These are phyloP conservation scores for Zaprionus nigranus DNA, from an alignment of 1,140 invertebrate genomes.

Conservation along the genomic window DNA sequence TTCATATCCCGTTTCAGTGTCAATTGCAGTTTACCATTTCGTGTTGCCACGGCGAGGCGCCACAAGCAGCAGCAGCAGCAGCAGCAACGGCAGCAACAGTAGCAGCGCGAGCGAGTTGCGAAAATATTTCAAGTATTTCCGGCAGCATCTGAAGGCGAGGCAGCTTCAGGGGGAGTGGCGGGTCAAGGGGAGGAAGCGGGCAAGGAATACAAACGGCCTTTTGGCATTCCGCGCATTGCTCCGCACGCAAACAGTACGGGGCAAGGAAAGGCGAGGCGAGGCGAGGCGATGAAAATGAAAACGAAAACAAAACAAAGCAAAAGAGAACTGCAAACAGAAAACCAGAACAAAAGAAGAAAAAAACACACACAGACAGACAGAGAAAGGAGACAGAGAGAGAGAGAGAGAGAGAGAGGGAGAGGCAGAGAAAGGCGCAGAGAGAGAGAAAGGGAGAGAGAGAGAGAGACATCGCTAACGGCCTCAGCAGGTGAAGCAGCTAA, in stretches of 20 bases:
- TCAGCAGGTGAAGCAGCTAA: neutral
- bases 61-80: constrained; percentile 10
- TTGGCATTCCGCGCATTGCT: constrained; percentile 72
- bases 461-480: too few relatives aligned
- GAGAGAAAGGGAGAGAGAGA: too few relatives aligned
- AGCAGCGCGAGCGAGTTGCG: constrained; percentile 8
- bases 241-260: constrained; percentile 35
- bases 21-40: constrained; percentile 40
- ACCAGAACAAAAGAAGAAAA: neutral
- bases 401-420: neutral
- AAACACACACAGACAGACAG: neutral
- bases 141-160: constrained; percentile 26
- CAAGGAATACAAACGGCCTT: constrained; percentile 52
- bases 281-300: constrained; percentile 17
- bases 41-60: constrained; percentile 9
- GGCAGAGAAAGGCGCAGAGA: neutral
- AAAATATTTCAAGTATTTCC: constrained; percentile 69
- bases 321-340: neutral
- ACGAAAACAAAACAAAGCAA: constrained; percentile 8
- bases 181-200: neutral
- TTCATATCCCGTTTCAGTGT: constrained; percentile 36
- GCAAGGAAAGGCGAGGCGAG: neutral
- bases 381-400: neutral
- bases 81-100: neutral
- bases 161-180: neutral